Evolutionary conservation across 2,888 invertebrate genomes (phyloP).

Genomic region (Teleiodes luculella): DNA sequence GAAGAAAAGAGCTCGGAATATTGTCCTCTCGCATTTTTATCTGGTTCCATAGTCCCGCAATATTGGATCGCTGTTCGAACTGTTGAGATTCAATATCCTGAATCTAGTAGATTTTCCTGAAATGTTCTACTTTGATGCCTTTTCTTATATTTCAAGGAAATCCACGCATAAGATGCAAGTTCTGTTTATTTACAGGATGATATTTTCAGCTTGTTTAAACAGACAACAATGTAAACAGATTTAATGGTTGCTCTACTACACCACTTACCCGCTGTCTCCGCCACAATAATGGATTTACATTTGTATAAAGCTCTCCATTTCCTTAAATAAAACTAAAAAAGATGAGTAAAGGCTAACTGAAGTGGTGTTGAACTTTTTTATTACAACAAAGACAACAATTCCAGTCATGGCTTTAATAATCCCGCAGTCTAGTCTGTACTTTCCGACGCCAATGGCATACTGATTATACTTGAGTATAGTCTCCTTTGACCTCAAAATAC

Average conservation of each 20-base stretch:
- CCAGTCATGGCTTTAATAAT: background rate
- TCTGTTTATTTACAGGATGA: background rate
- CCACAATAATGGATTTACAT: conserved; percentile 2
- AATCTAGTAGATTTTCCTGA: background rate
- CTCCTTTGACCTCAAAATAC: background rate
- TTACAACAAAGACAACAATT: background rate
- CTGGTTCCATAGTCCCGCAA: background rate
- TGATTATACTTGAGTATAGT: conserved; percentile 1
- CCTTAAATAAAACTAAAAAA: background rate
- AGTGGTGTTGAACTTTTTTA: background rate
- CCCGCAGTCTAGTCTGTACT: conserved; percentile 1
- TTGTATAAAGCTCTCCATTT: background rate
- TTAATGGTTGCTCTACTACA: conserved; percentile 7
- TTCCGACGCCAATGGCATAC: background rate
- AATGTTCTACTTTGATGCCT: background rate
- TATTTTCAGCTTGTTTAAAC: conserved; percentile 6
- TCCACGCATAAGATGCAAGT: background rate
- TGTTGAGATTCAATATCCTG: conserved; percentile 8
- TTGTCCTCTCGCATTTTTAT: conserved; percentile 3
- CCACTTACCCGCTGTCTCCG: conserved; percentile 8
- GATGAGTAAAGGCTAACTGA: background rate
- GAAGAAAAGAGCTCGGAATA: conserved; percentile 3
- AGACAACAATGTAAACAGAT: conserved; percentile 9
- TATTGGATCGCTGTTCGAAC: conserved; percentile 4
- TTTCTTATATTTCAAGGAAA: too few species aligned